Base-by-base conservation (phyloP, 2,113 vertebrate species). In the Paraplagusia blochii region DNA sequence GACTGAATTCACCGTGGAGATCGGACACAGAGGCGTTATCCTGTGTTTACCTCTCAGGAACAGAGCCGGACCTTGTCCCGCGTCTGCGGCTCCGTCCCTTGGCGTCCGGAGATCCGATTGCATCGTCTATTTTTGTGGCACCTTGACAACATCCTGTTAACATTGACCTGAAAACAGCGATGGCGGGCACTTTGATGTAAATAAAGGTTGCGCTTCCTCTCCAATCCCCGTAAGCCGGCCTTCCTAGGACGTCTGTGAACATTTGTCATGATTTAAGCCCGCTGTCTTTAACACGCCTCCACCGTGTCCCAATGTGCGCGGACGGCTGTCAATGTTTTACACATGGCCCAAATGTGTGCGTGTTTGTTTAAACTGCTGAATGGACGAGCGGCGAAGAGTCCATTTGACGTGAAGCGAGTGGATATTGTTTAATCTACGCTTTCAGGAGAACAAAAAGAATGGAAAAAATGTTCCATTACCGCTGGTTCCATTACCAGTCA, bases 1-100 rank as follows among this genome's bases (percentile, higher is more conserved):
- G 79, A 51, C 69, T 87, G 72, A 74, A 75, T 89, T 81, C 79
- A 80, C 84, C 76, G 60, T 72, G 65, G 62, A 60, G 61, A 14
- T 45, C 8, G 64, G 63, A 64, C 71, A 48, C 11, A 10, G 52
- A 18, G 65, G 59, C 36, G 73, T 77, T 81, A 83, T 89, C 86
- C 86, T 88, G 79, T 90, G 87, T 89, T 90, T 85, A 88, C 82
- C 72, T 72, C 79, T 66, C 66, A 74, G 82, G 80, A 80, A 86
- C 77, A 79, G 70, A 82, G 77, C 69, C 59, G 63, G 80, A 80
- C 76, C 55, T 63, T 9, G 57, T 60, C 86, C 70, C 55, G 60
- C 74, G 13, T 68, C 74, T 0, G 19, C 43, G 77, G 34, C 78
- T 84, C 77, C 79, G 49, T 74, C 81, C 56, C 70, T 7, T 33